phyloP scores from a whole-genome alignment of 2,888 invertebrate species.

The Branchipolynoe longqiensis region DNA sequence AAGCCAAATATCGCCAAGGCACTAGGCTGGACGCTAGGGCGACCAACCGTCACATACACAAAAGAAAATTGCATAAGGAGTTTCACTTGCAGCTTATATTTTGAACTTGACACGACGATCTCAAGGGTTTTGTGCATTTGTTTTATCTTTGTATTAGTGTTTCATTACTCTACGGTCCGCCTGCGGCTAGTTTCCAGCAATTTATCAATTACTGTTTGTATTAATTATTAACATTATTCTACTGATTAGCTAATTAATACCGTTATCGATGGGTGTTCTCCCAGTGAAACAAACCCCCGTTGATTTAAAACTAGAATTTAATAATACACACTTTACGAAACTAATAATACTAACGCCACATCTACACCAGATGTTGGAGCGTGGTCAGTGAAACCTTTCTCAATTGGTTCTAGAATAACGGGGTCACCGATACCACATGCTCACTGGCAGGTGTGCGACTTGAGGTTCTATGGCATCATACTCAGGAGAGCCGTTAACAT shows the following conservation, averaged over 20 bases:
- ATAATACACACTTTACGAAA: neutral
- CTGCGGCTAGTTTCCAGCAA: constrained; percentile 33
- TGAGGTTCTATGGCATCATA: no score
- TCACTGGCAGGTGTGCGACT: no score
- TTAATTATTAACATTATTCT: neutral
- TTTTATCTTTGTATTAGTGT: neutral
- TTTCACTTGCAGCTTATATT: constrained; percentile 18
- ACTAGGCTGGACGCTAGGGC: constrained; percentile 10
- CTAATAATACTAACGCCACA: neutral
- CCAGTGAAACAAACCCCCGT: neutral
- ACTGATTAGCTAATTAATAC: neutral
- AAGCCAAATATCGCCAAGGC: constrained; percentile 17
- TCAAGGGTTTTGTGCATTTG: constrained; percentile 14
- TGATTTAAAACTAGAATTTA: neutral
- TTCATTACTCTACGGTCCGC: constrained; percentile 36
- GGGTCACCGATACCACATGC: no score
- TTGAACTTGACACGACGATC: neutral
- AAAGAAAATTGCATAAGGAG: neutral
- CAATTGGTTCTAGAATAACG: no score
- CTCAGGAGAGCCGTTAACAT: neutral
- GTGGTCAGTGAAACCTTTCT: no score
- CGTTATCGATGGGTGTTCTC: neutral
- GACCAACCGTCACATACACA: constrained; percentile 3
- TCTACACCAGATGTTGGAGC: no score
- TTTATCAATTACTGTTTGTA: neutral